These are phyloP conservation scores for Phalacrocorax aristotelis DNA, from an alignment of 2,113 vertebrate species.

Conservation along the genomic window DNA sequence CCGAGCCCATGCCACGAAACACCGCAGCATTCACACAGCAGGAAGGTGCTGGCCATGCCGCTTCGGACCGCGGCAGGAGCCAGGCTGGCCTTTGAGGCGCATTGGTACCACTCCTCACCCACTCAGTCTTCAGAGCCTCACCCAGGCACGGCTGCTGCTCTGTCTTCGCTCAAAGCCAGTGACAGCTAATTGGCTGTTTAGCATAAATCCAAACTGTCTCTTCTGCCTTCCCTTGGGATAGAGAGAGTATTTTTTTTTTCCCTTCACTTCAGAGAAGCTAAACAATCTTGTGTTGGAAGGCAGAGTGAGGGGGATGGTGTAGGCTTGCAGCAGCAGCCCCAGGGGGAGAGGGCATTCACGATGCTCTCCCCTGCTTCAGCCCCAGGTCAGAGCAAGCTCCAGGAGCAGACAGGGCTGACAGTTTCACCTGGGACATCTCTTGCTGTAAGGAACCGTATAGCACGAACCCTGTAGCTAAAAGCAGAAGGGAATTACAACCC, in stretches of 20 bases:
- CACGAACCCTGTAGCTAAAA: not conserved
- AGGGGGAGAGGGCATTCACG: not conserved
- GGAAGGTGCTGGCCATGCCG: not conserved
- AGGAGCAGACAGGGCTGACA: not conserved
- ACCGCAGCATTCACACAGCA: accelerated
- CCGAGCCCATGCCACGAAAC: accelerated
- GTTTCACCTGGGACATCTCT: not conserved
- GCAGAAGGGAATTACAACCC: not conserved
- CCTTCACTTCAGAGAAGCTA: not conserved
- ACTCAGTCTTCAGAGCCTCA: not conserved
- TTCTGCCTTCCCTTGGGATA: not conserved
- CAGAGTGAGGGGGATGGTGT: accelerated
- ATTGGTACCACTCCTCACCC: accelerated
- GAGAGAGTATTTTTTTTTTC: not conserved
- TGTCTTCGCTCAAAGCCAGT: not conserved
- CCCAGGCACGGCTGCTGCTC: not conserved
- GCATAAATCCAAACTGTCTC: not conserved
- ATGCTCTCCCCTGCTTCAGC: not conserved
- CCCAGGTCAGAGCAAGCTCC: not conserved
- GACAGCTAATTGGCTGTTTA: not conserved
- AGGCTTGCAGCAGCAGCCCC: not conserved
- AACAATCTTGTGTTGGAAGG: not conserved
- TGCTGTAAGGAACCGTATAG: not conserved
- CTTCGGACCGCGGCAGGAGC: accelerated
- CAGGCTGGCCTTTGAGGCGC: not conserved